A percentile compares a stretch with the other conserved stretches of the same genome.
Conservation (phyloP, 2,888 invertebrate species). For the Caenorhabditis panamensis region DNA sequence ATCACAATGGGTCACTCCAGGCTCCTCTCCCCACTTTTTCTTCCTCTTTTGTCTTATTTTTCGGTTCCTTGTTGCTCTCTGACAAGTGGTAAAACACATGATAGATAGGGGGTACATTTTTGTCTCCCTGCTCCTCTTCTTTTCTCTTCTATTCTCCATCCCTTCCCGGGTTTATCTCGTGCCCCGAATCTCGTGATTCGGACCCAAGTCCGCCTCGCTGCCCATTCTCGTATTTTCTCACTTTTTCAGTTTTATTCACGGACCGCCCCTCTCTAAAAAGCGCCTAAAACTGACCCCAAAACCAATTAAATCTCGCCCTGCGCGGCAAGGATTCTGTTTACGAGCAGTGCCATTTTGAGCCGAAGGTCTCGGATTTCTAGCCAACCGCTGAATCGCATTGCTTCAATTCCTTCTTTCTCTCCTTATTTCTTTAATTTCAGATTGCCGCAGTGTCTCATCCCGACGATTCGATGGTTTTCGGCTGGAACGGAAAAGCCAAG, state of each 20-base stretch:
- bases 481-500: slow-evolving; percentile 32
- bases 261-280: neutral
- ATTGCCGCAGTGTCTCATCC: slow-evolving; percentile 39
- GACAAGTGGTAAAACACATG: slow-evolving; percentile 51
- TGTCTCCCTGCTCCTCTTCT: slow-evolving; percentile 5
- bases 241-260: slow-evolving; percentile 13
- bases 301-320: slow-evolving; percentile 35
- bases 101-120: slow-evolving; percentile 47
- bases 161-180: slow-evolving; percentile 42
- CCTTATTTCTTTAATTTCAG: slow-evolving; percentile 13
- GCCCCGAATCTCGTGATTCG: slow-evolving; percentile 50
- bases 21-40: neutral
- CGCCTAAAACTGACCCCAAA: slow-evolving; percentile 13
- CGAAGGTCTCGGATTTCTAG: slow-evolving; percentile 32
- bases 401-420: neutral
- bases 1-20: neutral
- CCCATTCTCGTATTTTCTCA: slow-evolving; percentile 3
- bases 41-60: slow-evolving; percentile 1
- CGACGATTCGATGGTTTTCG: slow-evolving; percentile 44
- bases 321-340: slow-evolving; percentile 1
- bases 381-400: neutral
- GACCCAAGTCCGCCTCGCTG: neutral
- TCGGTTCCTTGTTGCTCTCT: slow-evolving; percentile 7
- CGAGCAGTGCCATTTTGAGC: slow-evolving; percentile 9
- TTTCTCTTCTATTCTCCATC: neutral